Conservation (phyloP, 2,888 invertebrate species). For the Tachina lurida region DNA sequence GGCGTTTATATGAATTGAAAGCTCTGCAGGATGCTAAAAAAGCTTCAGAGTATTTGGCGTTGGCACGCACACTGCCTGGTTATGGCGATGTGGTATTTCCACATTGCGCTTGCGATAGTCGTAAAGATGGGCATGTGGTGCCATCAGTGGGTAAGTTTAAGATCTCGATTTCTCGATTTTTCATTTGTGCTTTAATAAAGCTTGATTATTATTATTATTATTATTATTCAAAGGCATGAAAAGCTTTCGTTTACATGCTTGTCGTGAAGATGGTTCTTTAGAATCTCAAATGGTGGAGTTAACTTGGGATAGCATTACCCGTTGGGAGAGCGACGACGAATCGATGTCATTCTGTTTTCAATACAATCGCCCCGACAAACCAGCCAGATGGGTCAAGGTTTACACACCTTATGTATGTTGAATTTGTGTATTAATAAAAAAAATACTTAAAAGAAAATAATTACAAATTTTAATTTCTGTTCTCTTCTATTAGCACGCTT, state of each 20-base stretch:
- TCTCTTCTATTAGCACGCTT: conserved; percentile 78
- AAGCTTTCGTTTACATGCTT: conserved; percentile 91
- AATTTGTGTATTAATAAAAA: neutral
- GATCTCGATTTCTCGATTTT: neutral
- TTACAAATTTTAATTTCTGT: neutral
- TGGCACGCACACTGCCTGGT: conserved; percentile 93
- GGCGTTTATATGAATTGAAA: conserved; percentile 97
- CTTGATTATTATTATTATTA: neutral
- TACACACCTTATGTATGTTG: conserved; percentile 93
- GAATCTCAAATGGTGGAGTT: conserved; percentile 92
- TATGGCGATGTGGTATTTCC: conserved; percentile 98
- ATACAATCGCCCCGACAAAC: conserved; percentile 91
- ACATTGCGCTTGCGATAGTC: conserved; percentile 95
- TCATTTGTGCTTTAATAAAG: neutral
- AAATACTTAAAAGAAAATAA: neutral
- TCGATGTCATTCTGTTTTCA: conserved; percentile 95
- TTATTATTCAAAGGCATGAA: conserved; percentile 84
- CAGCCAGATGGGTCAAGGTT: conserved; percentile 92
- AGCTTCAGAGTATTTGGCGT: conserved; percentile 92
- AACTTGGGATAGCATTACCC: conserved; percentile 91
- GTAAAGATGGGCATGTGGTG: conserved; percentile 93
- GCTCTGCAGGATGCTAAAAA: conserved; percentile 95
- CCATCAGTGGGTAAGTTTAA: conserved; percentile 86
- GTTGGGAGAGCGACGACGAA: conserved; percentile 96
- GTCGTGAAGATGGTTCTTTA: conserved; percentile 90